Conservation (phyloP, 2,797 vertebrate species). For the Myoxocephalus aenaeus region DNA sequence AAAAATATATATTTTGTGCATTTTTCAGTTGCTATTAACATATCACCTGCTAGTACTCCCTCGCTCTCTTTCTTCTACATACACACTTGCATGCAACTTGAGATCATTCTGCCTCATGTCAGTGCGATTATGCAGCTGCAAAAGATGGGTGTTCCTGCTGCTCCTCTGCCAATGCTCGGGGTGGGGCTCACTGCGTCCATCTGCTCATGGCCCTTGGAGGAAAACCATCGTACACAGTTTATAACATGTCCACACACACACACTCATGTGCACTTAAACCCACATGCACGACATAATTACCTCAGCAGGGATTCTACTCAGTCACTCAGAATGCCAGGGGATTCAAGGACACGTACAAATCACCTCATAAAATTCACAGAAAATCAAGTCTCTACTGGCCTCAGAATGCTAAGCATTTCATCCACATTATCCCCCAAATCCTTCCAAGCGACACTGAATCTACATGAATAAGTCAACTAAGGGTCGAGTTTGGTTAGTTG, state of each 20-base stretch:
- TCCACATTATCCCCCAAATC: slow-evolving; percentile 37
- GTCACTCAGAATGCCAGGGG: slow-evolving; percentile 49
- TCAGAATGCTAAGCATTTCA: slow-evolving; percentile 17
- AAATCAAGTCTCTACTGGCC: slow-evolving; percentile 22
- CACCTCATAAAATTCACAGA: slow-evolving; percentile 48
- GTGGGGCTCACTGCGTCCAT: slow-evolving; percentile 68
- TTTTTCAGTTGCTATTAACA: slow-evolving; percentile 1
- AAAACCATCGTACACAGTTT: slow-evolving; percentile 41
- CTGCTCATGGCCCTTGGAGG: slow-evolving; percentile 65
- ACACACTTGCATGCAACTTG: slow-evolving; percentile 31
- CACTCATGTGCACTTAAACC: slow-evolving; percentile 10
- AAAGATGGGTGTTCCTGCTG: slow-evolving; percentile 64
- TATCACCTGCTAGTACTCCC: background rate
- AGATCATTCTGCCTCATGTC: slow-evolving; percentile 63
- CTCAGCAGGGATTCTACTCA: slow-evolving; percentile 54
- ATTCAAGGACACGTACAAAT: slow-evolving; percentile 59
- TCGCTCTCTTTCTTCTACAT: background rate
- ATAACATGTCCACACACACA: slow-evolving; percentile 32
- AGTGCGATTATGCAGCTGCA: slow-evolving; percentile 71
- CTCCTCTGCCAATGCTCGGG: slow-evolving; percentile 55
- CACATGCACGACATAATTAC: slow-evolving; percentile 59
- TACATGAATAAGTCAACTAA: slow-evolving; percentile 30
- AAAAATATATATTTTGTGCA: background rate
- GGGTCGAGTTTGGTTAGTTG: slow-evolving; percentile 2
- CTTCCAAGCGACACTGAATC: slow-evolving; percentile 24